A percentile compares a stretch with the other conserved stretches of the same genome.
Evolutionary conservation across 2,113 vertebrate genomes (phyloP).

Genomic region (Lepus americanus): DNA sequence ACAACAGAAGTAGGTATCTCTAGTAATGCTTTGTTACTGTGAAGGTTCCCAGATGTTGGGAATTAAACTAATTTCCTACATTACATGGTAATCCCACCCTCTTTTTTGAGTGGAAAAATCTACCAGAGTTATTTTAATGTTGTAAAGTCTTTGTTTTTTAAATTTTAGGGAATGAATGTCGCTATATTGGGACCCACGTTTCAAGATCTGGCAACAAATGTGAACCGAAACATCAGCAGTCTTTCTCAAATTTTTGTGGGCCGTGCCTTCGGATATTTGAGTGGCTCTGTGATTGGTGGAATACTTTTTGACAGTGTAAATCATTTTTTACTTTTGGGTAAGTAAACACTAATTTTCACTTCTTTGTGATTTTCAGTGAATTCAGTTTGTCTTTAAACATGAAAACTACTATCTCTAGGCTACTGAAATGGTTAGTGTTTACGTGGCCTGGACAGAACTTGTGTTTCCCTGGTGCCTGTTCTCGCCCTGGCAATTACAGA

Average conservation of each 20-base stretch:
- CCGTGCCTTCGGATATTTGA: constrained; percentile 92
- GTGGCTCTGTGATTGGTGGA: constrained; percentile 93
- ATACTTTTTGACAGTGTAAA: constrained; percentile 92
- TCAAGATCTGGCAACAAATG: constrained; percentile 93
- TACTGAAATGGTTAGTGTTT: not conserved
- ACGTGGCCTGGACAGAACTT: not conserved
- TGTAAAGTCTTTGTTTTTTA: constrained; percentile 54
- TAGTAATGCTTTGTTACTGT: not conserved
- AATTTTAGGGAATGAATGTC: constrained; percentile 92
- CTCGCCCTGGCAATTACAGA: not conserved
- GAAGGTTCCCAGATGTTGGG: not conserved
- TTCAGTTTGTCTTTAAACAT: not conserved
- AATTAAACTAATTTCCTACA: not conserved
- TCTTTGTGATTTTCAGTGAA: not conserved
- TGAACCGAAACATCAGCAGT: constrained; percentile 92
- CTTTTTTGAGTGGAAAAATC: constrained; percentile 1
- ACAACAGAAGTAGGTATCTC: not conserved
- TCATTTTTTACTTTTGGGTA: constrained; percentile 93
- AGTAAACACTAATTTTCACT: constrained; percentile 71
- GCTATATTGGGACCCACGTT: constrained; percentile 95
- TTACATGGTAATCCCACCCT: not conserved
- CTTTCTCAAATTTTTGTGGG: constrained; percentile 95
- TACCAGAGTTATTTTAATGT: constrained; percentile 6
- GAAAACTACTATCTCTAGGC: not conserved
- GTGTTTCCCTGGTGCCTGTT: not conserved